Percentiles rank a stretch among this genome's conserved stretches.
Evolutionary conservation across 2,888 invertebrate genomes (phyloP).

Genomic region (Isoperla grammatica): DNA sequence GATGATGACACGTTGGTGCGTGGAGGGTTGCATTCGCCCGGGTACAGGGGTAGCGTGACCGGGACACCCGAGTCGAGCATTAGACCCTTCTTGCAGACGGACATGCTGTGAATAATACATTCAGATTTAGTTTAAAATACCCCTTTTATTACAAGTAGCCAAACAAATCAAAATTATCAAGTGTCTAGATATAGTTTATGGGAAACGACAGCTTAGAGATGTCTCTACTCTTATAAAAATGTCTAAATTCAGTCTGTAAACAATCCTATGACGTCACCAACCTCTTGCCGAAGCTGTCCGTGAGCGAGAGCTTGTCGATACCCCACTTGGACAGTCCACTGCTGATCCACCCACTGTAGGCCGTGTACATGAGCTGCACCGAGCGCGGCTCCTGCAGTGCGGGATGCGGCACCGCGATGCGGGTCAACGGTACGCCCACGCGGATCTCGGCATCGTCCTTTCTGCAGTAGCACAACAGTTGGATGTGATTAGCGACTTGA

Average conservation of each 20-base stretch:
- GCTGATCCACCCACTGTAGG: constrained; percentile 86
- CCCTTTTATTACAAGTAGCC: background rate
- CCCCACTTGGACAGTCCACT: constrained; percentile 74
- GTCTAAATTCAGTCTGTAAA: too few species aligned
- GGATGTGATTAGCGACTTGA: too few species aligned
- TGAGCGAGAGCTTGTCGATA: constrained; percentile 75
- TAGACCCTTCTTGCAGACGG: constrained; percentile 71
- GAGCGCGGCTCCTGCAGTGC: constrained; percentile 68
- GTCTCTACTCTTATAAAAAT: too few species aligned
- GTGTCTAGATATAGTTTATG: background rate
- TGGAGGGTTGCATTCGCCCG: constrained; percentile 70
- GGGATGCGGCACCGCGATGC: constrained; percentile 85
- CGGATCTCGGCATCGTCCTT: constrained; percentile 72
- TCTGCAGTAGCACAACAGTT: constrained; percentile 47
- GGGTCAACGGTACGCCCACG: constrained; percentile 66
- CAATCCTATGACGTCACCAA: too few species aligned
- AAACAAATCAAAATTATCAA: background rate
- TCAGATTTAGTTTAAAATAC: background rate
- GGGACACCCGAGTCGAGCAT: constrained; percentile 68
- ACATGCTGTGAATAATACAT: constrained; percentile 53
- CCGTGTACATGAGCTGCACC: constrained; percentile 74
- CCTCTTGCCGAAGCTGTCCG: constrained; percentile 80
- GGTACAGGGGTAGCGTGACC: constrained; percentile 64
- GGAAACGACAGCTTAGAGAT: too few species aligned
- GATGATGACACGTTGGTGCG: constrained; percentile 33